Evolutionary conservation across 2,113 vertebrate genomes (phyloP).

Genomic region (Taurulus bubalis): DNA sequence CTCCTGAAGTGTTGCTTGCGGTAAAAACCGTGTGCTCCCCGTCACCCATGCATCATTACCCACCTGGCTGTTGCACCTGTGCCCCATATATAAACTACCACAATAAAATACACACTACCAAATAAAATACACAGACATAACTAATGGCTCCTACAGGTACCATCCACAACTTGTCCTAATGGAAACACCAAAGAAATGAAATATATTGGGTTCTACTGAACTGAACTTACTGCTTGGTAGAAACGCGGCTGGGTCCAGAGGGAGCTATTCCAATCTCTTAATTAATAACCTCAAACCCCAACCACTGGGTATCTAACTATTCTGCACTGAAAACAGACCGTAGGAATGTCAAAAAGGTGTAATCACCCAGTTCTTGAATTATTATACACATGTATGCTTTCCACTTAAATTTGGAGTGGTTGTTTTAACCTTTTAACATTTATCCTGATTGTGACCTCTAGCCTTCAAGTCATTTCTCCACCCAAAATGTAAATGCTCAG

Average conservation of each 20-base stretch:
- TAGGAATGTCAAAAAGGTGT: conserved; percentile 3
- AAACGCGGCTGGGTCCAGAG: background rate
- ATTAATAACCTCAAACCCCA: background rate
- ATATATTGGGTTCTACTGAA: no score
- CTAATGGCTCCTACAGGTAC: no score
- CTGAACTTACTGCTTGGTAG: background rate
- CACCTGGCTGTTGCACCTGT: no score
- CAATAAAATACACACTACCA: no score
- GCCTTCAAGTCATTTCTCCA: background rate
- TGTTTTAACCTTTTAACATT: background rate
- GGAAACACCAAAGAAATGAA: background rate
- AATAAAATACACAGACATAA: no score
- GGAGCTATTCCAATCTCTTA: conserved; percentile 37
- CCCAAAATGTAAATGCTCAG: conserved; percentile 3
- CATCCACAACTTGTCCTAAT: background rate
- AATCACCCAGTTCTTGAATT: background rate
- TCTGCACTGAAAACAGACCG: background rate
- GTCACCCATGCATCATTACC: no score
- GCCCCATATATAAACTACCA: no score
- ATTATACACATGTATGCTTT: background rate
- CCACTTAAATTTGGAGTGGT: background rate
- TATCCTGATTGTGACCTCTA: conserved; percentile 12
- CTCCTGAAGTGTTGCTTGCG: no score
- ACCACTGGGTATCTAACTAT: conserved; percentile 8
- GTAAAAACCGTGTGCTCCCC: no score